Evolutionary conservation across 2,797 vertebrate species (phyloP), one percentile per base, ranked within the genome.

Genomic region (Huso huso): DNA sequence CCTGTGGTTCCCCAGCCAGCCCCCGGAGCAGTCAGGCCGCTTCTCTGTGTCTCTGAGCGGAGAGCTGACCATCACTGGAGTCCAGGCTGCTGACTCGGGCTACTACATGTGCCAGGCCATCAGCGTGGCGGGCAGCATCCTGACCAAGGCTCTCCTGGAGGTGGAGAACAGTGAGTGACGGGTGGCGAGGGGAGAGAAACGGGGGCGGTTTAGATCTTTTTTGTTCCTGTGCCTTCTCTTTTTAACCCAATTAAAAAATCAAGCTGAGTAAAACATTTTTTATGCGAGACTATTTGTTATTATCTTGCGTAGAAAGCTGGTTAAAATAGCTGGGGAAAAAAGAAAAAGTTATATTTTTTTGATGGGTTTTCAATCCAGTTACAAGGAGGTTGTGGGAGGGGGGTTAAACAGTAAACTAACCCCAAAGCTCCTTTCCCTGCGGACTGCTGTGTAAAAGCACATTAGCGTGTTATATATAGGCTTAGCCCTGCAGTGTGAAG

Each of bases 61-160:
- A 0, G 93, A 97, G 78, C 88, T 99, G 77, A 94, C 90, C 79
- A 93, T 99, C 63, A 6, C 74, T 0, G 84, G 88, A 0, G 92
- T 95, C 50, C 93, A 84, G 66, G 84, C 78, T 0, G 74, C 84
- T 0, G 96, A 99, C n/a, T 91, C 94, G 0, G 96, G 96, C 0
- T 94, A 88, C 66, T 98, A 99, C 68, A 94, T 96, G 77, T 99
- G 96, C 82, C 96, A 99, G 84, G 96, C 96, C 71, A 93, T 99
- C 85, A 98, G 93, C 0, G 95, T 98, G 75, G 96, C 95, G 0
- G 96, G 96, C 67, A 99, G 96, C 68, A 76, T 94, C 77, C 84
- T 98, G 74, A 94, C 96, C 6, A 97, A 93, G 80, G 95, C 93
- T 0, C 80, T 89, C 65, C 73, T 99, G 58, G 91, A 95, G 73